These are phyloP conservation scores for Leptopilina drosophilae DNA, from an alignment of 2,888 invertebrate genomes.

Conservation along the genomic window DNA sequence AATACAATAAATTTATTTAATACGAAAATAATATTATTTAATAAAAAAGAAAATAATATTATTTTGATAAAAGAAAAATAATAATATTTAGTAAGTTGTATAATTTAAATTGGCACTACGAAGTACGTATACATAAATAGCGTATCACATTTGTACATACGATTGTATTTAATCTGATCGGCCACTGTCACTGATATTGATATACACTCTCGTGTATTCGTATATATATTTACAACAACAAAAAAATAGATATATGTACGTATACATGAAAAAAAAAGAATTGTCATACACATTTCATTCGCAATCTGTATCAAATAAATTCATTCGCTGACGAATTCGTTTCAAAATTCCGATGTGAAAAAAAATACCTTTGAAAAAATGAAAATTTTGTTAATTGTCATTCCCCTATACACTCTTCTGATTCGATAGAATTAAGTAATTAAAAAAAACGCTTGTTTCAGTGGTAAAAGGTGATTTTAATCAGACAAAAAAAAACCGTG, in stretches of 20 bases:
- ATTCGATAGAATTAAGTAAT: neutral
- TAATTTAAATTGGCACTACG: constrained; percentile 34
- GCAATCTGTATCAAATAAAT: constrained; percentile 36
- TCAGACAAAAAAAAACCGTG: too few relatives aligned
- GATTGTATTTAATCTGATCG: constrained; percentile 62
- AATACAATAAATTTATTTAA: too few relatives aligned
- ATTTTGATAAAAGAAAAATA: too few relatives aligned
- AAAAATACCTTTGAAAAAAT: constrained; percentile 13
- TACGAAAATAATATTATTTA: too few relatives aligned
- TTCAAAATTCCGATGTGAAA: constrained; percentile 34
- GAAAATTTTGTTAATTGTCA: neutral
- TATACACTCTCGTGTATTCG: neutral
- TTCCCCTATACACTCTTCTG: neutral
- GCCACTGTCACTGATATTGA: constrained; percentile 57
- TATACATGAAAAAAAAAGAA: neutral
- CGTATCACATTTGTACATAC: constrained; percentile 55
- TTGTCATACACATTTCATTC: constrained; percentile 38
- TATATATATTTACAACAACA: too few relatives aligned
- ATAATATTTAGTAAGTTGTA: constrained; percentile 37
- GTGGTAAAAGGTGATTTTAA: too few relatives aligned
- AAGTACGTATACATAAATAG: constrained; percentile 35
- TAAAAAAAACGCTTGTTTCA: neutral
- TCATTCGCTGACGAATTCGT: constrained; percentile 36
- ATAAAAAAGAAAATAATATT: too few relatives aligned
- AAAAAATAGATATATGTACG: too few relatives aligned